Conservation (phyloP, 2,888 invertebrate species). For the Ichneumoninae sp. region DNA sequence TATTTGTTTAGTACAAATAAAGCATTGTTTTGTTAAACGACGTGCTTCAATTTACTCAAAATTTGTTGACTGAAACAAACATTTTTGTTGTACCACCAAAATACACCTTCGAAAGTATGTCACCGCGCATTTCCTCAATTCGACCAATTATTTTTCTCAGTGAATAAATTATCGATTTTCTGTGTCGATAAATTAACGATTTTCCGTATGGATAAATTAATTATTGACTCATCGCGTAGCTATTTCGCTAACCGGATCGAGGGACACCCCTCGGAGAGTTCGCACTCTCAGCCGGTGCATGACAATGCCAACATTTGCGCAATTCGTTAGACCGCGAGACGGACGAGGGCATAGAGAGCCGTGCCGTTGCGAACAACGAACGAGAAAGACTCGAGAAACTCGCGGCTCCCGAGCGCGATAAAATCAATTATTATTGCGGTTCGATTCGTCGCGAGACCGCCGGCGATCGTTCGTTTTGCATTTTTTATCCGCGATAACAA, state of each 20-base stretch:
- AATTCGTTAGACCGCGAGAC: neutral
- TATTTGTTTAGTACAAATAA: no score
- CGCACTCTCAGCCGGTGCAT: neutral
- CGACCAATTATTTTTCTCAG: no score
- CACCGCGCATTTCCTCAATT: no score
- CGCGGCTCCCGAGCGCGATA: neutral
- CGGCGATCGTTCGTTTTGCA: neutral
- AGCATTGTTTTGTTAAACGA: no score
- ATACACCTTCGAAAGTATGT: no score
- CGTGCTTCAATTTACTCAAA: no score
- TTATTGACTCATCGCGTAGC: neutral
- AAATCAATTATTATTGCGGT: neutral
- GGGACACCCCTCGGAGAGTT: neutral
- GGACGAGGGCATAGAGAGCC: neutral
- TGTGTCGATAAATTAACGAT: neutral
- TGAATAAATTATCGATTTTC: constrained; percentile 16
- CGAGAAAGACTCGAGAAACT: neutral
- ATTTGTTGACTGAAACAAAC: no score
- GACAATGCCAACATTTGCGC: neutral
- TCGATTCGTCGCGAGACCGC: neutral
- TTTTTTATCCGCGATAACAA: constrained; percentile 12
- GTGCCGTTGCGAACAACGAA: neutral
- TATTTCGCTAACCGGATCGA: constrained; percentile 5
- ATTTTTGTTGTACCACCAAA: no score
- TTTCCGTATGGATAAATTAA: neutral